Evolutionary conservation across 2,888 invertebrate species (phyloP), one percentile per base, ranked within the genome.

Genomic region (Onchidella celtica): DNA sequence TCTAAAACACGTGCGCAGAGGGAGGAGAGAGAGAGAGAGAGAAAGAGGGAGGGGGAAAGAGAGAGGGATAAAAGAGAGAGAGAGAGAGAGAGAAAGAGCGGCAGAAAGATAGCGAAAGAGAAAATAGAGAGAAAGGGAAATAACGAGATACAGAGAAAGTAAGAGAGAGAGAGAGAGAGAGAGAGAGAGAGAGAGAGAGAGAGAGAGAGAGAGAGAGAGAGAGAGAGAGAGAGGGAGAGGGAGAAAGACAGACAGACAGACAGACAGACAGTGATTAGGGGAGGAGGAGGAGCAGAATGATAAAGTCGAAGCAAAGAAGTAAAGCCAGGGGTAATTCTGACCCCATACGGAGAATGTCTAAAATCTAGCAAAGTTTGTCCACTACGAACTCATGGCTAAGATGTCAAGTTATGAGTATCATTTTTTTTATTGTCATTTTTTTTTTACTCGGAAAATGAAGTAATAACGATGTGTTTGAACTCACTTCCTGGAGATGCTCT

Each of bases 51-150:
- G n/a, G n/a, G n/a, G 59, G 63, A 63, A 40, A 75, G 40, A 75
- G 75, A 63, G 75, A 63, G 36, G 63, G 63, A 36, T 61, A 75
- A 9, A 63, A 59, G 55, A 36, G 55, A 36, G 55, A 55, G 47
- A 47, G 47, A 47, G 17, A 47, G 9, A 47, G 47, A 47, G 47
- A 47, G 47, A 47, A 17, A 59, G 55, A 36, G 55, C 24, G 55
- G 59, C 9, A 47, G 47, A 47, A 47, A 47, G 9, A 47, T 6
- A 47, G 47, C 6, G 47, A 47, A 17, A 61, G 74, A 74, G 59
- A 63, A 59, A 61, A 59, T n/a, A 61, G 38, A 63, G 36, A 29
- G 40, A 61, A 14, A 63, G 63, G 24, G 63, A 75, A 38, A 63
- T 34, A 75, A 9, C n/a, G 34, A 57, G 4, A 74, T 4, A 34